Evolutionary conservation across 2,113 vertebrate species (phyloP), one percentile per base, ranked within the genome.

Genomic region (Perccottus glenii): DNA sequence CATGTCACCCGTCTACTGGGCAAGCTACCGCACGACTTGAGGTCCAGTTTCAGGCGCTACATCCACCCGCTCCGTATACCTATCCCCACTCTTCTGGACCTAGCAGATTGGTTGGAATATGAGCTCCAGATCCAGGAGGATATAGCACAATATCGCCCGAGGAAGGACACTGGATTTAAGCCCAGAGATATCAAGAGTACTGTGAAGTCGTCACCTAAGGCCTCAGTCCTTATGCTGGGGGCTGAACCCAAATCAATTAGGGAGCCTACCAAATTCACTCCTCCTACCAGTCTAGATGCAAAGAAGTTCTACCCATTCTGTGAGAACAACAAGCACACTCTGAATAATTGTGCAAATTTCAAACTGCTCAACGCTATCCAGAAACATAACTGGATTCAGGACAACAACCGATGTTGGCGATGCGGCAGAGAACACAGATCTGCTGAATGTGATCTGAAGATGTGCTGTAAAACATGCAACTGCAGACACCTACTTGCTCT

Each of bases 81-180:
- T 3, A 60, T 60, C 4, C 57, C 57, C 11, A 60, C 42, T 12
- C 19, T 60, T 2, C 10, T 45, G 1, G 57, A 60, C 1, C 19
- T 60, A 12, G 57, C 57, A 5, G 42, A 60, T 1, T 60, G 57
- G 57, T 14, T 60, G 9, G 57, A 60, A 19, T 60, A 12, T 14
- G 42, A 60, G 57, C 11, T 60, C 6, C 40, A 59, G 11, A 27
- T 59, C 1, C 57, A 59, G 10, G 57, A 44, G 16, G 57, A 59
- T 6, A 59, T 14, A 7, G 12, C 11, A 19, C 33, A 4, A 35
- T 63, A 50, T 27, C 6, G 48, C 15, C 4, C 15, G 0, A 7
- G 16, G 9, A 50, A 27, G 9, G 48, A 50, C 48, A 8, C 7
- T 50, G 27, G 15, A 10, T 4, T 15, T 9, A 50, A 15, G 9